Base-by-base conservation (phyloP, 92 coral and sea anemone genomes). In the Phenganax subtilis region DNA sequence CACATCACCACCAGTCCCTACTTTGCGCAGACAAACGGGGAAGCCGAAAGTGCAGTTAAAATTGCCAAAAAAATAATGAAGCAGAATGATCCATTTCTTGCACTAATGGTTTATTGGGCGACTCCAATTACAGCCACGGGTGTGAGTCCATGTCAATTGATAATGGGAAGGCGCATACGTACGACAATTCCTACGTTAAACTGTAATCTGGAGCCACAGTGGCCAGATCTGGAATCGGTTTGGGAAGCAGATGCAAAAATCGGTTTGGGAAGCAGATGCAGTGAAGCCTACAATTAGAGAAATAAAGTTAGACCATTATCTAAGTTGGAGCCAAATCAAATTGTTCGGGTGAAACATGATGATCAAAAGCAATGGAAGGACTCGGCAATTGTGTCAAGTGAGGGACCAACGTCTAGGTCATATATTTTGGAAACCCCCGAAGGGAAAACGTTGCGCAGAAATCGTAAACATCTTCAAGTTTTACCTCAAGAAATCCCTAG, bases 1-100 rank as follows among this genome's bases (percentile, higher is more conserved):
- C 86, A 84, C 57, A 64, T 80, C 15, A 75, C 92, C 12, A 55
- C 91, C 4, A 89, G 87, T 87, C 91, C 91, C 14, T 72, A 86
- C n/a, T 54, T n/a, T 25, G 83, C 76, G 76, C 87, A 84, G 52
- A 77, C 83, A 7, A 84, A 84, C 57, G 87, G 77, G 27, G 84
- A 81, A 20, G 82, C 83, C 31, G 81, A 83, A 20, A 20, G 25
- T 20, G 25, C 25, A 20, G 25, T 20, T 20, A 20, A 20, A 20
- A 20, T 20, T 20, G 25, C 25, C 25, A 20, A 20, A 20, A 20
- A 0, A 53, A 81, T 81, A 44, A 67, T 28, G 74, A 81, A 69
- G 71, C 72, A 55, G 28, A 66, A 44, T 30, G 69, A 81, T 64
- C 78, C 69, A 55, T 52, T 67, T 10, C 77, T 81, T 29, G 85